Conservation (phyloP, 2,888 invertebrate species). For the Rhaphigaster nebulosa region DNA sequence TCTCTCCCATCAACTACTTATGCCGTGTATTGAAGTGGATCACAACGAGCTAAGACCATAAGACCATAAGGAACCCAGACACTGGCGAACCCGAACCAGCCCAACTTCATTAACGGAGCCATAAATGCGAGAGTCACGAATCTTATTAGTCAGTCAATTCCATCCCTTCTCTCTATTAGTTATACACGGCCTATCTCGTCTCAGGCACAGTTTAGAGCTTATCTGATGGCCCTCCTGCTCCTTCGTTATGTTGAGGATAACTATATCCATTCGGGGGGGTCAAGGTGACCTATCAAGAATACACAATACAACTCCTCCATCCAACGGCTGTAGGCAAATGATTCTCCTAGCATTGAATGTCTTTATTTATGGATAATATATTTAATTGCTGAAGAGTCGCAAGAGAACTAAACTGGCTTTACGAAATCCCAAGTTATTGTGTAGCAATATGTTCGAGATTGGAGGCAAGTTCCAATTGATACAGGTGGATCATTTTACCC, state of each 20-base stretch:
- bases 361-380: neutral
- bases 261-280: neutral
- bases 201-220: conserved; percentile 13
- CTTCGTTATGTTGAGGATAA: conserved; percentile 14
- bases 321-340: neutral
- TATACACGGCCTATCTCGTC: conserved; percentile 45
- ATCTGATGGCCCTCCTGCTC: conserved; percentile 7
- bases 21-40: neutral
- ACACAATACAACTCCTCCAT: neutral
- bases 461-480: too few relatives aligned
- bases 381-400: neutral
- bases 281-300: neutral
- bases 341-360: neutral
- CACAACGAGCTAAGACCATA: neutral
- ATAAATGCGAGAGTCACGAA: conserved; percentile 55
- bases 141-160: conserved; percentile 52
- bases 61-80: neutral
- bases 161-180: conserved; percentile 49
- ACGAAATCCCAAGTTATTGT: too few relatives aligned
- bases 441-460: too few relatives aligned
- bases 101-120: conserved; percentile 53
- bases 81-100: conserved; percentile 7
- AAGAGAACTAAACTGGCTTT: too few relatives aligned
- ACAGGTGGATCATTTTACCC: too few relatives aligned
- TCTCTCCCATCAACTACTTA: neutral